Percentiles rank a stretch among this genome's conserved stretches.
Evolutionary conservation across 2,888 invertebrate genomes (phyloP).

Genomic region (Sinodicranocentrus sp.): DNA sequence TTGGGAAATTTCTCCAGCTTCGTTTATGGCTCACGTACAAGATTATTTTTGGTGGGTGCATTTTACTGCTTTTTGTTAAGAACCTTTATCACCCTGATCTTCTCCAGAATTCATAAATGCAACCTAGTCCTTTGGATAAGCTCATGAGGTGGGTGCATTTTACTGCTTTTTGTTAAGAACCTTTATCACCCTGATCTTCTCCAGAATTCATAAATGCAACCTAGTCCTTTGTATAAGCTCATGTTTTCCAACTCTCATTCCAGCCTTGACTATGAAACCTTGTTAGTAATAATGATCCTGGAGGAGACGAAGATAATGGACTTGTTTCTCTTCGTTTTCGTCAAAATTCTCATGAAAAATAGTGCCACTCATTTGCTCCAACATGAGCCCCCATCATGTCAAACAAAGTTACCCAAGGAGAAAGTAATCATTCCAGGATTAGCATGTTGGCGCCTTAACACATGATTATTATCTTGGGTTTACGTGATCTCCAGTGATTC

Average conservation of each 20-base stretch:
- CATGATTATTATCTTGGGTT: too few relatives aligned
- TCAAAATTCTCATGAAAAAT: not conserved
- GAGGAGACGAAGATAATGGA: slow-evolving; percentile 6
- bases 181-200: too few relatives aligned
- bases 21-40: too few relatives aligned
- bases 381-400: not conserved
- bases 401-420: not conserved
- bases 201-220: too few relatives aligned
- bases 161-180: not conserved
- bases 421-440: slow-evolving; percentile 1
- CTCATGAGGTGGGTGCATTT: not conserved
- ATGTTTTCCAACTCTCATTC: not conserved
- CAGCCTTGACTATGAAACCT: not conserved
- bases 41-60: not conserved
- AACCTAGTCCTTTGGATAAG: too few relatives aligned
- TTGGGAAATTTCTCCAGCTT: too few relatives aligned
- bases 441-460: not conserved
- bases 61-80: slow-evolving; percentile 13
- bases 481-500: too few relatives aligned
- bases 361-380: too few relatives aligned
- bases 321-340: not conserved
- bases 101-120: too few relatives aligned
- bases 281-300: slow-evolving; percentile 6
- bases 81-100: too few relatives aligned
- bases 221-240: too few relatives aligned